Evolutionary conservation across 2,888 invertebrate species (phyloP).

Genomic region (Drosophila macrospina): DNA sequence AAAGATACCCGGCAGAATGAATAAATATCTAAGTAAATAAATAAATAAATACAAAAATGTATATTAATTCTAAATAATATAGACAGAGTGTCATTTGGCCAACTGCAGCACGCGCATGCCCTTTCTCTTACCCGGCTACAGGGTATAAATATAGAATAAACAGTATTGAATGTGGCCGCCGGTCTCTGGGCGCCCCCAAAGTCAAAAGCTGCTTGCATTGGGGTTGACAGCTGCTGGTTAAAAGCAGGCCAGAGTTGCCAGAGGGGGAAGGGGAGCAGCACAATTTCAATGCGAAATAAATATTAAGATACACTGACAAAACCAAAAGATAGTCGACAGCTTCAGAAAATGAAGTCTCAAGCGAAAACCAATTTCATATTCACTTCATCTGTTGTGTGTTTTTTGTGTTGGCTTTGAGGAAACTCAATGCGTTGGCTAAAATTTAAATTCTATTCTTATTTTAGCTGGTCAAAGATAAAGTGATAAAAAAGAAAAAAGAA

Average conservation of each 20-base stretch:
- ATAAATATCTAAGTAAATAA: neutral
- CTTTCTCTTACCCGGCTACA: neutral
- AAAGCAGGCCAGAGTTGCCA: slow-evolving; percentile 9
- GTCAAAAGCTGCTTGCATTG: slow-evolving; percentile 1
- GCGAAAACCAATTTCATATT: slow-evolving; percentile 52
- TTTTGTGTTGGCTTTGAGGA: neutral
- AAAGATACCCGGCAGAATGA: neutral
- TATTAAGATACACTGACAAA: neutral
- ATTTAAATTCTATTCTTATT: neutral
- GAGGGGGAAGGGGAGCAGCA: neutral
- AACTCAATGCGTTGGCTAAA: neutral
- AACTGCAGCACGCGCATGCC: neutral
- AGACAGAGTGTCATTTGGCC: neutral
- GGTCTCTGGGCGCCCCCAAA: slow-evolving; percentile 31
- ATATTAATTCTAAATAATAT: neutral
- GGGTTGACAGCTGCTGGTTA: slow-evolving; percentile 11
- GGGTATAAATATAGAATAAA: slow-evolving; percentile 29
- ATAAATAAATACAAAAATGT: neutral
- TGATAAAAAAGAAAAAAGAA: neutral
- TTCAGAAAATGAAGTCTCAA: slow-evolving; percentile 4
- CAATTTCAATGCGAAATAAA: neutral
- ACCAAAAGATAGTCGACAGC: slow-evolving; percentile 6
- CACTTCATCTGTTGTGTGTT: neutral
- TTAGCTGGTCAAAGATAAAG: neutral
- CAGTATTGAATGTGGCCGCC: slow-evolving; percentile 63